Evolutionary conservation across 2,888 invertebrate species (phyloP), one percentile per base, ranked within the genome.

Genomic region (Maniola hyperantus): DNA sequence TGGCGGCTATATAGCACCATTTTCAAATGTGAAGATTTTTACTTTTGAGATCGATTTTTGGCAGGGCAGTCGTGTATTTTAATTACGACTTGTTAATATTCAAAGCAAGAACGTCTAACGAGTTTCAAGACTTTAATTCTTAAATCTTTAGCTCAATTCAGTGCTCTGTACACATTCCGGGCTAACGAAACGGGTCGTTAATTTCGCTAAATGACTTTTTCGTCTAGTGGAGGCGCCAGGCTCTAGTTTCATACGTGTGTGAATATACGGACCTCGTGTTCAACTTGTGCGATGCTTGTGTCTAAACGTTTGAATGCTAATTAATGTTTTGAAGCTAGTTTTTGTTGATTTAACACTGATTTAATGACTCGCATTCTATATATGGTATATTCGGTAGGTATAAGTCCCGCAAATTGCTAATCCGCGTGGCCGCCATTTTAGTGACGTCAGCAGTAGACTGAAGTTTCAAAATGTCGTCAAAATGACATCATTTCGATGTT

Each of bases 141-240:
- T 34, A 39, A 44, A 44, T 33, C 50, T 44, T 66, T 20, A 26
- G 33, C 42, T 58, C 51, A 20, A 44, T 59, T 58, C 50, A 61
- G 55, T 62, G 51, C 42, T 34, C 51, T 48, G 73, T 74, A 78
- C 72, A 75, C 74, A 83, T 82, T 82, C 81, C 73, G 69, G 65
- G 67, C 74, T 78, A 80, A 84, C 83, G 77, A 80, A 81, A 71
- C 70, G 55, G 75, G 78, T 78, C 82, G 79, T 85, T 83, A 85
- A 84, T 83, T 86, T 80, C 76, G 80, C 81, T 74, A 84, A 85
- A 87, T 85, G 80, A 85, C 82, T 82, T 79, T 84, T 83, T 79
- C 75, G 81, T 80, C 81, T 82, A 77, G 75, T 66, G 74, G 72
- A 73, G 71, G 79, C 83, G 79, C 83, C 81, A 77, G 77, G 42